A percentile compares a stretch with the other conserved stretches of the same genome.
These are phyloP conservation scores for Chionodraco myersi DNA, from an alignment of 2,113 vertebrate species.

Conservation along the genomic window DNA sequence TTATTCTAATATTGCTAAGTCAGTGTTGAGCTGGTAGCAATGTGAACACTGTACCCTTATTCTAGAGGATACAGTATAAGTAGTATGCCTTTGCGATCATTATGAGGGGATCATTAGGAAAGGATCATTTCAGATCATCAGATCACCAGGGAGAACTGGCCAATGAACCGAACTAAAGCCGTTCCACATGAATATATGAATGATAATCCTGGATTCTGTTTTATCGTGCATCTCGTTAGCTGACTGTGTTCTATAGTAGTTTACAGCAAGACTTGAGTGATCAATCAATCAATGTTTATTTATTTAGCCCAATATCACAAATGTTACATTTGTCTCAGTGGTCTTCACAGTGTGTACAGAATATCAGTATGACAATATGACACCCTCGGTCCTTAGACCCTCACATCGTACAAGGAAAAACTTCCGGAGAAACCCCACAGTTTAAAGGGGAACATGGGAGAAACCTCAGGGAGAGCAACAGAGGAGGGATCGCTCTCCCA, in stretches of 20 bases:
- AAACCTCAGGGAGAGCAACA: no score
- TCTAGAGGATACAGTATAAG: slow-evolving; percentile 22
- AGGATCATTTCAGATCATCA: slow-evolving; percentile 63
- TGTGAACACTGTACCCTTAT: background rate
- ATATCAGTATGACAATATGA: no score
- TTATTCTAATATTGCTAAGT: background rate
- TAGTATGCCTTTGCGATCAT: slow-evolving; percentile 45
- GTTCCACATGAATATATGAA: slow-evolving; percentile 55
- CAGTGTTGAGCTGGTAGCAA: background rate
- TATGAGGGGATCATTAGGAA: slow-evolving; percentile 55
- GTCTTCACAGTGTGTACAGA: no score
- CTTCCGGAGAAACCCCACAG: no score
- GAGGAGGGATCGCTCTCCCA: no score
- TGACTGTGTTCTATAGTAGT: slow-evolving; percentile 24
- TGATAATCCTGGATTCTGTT: slow-evolving; percentile 40
- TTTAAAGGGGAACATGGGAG: no score
- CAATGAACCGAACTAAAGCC: slow-evolving; percentile 59
- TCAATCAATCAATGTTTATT: no score
- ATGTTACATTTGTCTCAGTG: no score
- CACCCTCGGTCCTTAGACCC: no score
- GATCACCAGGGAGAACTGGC: slow-evolving; percentile 42
- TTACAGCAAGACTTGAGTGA: background rate
- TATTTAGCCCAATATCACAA: no score
- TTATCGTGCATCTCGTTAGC: slow-evolving; percentile 18
- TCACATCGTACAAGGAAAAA: no score